A percentile compares a stretch with the other conserved stretches of the same genome.
These are phyloP conservation scores for Drosophila borborema DNA, from an alignment of 2,888 invertebrate species.

Conservation along the genomic window DNA sequence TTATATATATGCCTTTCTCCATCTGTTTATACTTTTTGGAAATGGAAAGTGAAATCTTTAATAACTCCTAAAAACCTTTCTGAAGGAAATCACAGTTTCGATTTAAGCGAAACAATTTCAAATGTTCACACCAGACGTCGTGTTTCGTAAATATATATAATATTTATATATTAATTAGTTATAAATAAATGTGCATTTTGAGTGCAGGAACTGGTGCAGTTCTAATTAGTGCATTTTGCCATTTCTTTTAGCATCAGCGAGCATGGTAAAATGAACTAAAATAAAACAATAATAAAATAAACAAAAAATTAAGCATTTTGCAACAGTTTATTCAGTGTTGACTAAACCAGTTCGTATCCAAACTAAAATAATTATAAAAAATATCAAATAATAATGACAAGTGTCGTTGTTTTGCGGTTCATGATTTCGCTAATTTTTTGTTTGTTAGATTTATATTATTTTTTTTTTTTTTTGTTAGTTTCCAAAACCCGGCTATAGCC, in stretches of 20 bases:
- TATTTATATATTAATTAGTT: constrained; percentile 26
- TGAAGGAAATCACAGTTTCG: constrained; percentile 36
- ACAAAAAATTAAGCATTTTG: constrained; percentile 48
- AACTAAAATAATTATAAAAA: constrained; percentile 63
- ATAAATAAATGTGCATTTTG: constrained; percentile 61
- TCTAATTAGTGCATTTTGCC: constrained; percentile 63
- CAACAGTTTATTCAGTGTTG: constrained; percentile 76
- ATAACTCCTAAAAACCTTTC: constrained; percentile 14
- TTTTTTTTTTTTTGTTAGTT: constrained; percentile 28
- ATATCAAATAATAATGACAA: constrained; percentile 69
- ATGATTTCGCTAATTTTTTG: constrained; percentile 55
- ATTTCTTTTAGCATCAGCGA: constrained; percentile 33
- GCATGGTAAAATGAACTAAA: constrained; percentile 38
- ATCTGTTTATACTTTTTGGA: not conserved
- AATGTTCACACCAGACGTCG: constrained; percentile 36
- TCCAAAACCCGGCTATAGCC: constrained; percentile 63
- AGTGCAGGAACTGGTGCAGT: constrained; percentile 74
- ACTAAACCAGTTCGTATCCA: constrained; percentile 66
- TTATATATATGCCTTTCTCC: not conserved
- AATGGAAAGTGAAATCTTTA: constrained; percentile 3
- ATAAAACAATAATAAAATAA: constrained; percentile 14
- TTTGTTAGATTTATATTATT: constrained; percentile 7
- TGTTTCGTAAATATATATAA: constrained; percentile 61
- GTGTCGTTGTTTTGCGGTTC: constrained; percentile 48
- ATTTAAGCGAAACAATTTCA: constrained; percentile 35